phyloP scores from a whole-genome alignment of 2,113 vertebrate genomes.

The Corythornis vintsioides region DNA sequence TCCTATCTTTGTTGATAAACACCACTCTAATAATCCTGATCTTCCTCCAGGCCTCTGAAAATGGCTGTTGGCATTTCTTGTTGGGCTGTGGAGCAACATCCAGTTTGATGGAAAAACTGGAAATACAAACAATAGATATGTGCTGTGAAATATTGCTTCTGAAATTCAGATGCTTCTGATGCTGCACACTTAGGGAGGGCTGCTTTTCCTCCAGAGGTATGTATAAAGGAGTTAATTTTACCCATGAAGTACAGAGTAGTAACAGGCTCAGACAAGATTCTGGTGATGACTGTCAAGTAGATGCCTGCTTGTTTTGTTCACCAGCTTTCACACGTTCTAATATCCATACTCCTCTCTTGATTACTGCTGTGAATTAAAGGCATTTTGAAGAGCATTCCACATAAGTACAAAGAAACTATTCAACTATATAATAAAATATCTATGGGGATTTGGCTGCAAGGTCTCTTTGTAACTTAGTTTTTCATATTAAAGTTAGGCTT shows the following conservation, averaged over 20 bases:
- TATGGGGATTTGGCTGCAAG: background rate
- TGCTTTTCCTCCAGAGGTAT: background rate
- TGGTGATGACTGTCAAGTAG: slow-evolving; percentile 32
- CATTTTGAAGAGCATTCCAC: background rate
- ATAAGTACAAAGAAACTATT: background rate
- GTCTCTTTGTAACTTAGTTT: background rate
- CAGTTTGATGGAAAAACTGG: background rate
- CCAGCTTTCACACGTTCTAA: slow-evolving; percentile 4
- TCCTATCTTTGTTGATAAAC: background rate
- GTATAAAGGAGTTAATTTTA: slow-evolving; percentile 27
- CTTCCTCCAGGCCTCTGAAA: background rate
- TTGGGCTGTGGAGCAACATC: background rate
- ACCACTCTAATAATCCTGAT: background rate
- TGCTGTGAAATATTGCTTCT: background rate
- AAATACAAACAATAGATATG: background rate
- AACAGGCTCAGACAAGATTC: slow-evolving; percentile 45
- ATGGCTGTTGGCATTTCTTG: background rate
- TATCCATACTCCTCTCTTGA: background rate
- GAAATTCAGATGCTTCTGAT: background rate
- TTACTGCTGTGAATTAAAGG: background rate
- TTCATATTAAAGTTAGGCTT: background rate
- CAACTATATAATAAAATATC: background rate
- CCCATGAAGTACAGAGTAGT: background rate
- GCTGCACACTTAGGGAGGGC: background rate
- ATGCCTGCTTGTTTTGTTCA: slow-evolving; percentile 13